Evolutionary conservation across 2,797 vertebrate species (phyloP), one percentile per base, ranked within the genome.

Genomic region (Salarias fasciatus): DNA sequence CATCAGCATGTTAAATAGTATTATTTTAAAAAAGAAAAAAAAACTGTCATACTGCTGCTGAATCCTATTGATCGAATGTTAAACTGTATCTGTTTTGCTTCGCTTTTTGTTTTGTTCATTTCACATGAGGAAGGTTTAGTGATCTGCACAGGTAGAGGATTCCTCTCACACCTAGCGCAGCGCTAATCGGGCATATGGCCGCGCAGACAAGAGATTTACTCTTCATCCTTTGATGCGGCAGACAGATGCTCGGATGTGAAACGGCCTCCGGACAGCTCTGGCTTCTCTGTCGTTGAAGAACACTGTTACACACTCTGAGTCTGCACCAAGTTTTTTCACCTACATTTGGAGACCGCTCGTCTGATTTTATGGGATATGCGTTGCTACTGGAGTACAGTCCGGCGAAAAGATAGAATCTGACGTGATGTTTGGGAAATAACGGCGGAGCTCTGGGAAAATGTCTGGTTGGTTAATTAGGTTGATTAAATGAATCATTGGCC

Each of bases 381-480:
- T 50, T 52, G 12, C 14, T 68, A 38, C 11, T 52, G 15, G 68
- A 40, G 14, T 36, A n/a, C n/a, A n/a, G n/a, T n/a, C n/a, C n/a
- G 4, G n/a, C 35, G 13, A 35, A 12, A 63, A 52, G 43, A 18
- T 36, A 31, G 65, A 63, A 42, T 66, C 42, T 36, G n/a, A 58
- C 42, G 28, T 64, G 57, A 35, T 0, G 10, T 58, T 77, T 61
- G 44, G 36, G 13, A 62, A 55, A 75, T 74, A 64, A 80, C 80
- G 52, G 63, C 37, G 41, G 45, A 66, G 69, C 74, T 61, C 63
- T 62, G 53, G 41, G 33, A 38, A 76, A 80, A 69, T 73, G 72
- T 75, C 67, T 57, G 35, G 18, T 43, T 52, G 41, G 43, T 72
- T 76, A 65, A 82, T 72, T 55, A 59, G 55, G 42, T 72, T 81